Conservation (phyloP, 92 coral and sea anemone genomes). For the Zoanthus sansibaricus region DNA sequence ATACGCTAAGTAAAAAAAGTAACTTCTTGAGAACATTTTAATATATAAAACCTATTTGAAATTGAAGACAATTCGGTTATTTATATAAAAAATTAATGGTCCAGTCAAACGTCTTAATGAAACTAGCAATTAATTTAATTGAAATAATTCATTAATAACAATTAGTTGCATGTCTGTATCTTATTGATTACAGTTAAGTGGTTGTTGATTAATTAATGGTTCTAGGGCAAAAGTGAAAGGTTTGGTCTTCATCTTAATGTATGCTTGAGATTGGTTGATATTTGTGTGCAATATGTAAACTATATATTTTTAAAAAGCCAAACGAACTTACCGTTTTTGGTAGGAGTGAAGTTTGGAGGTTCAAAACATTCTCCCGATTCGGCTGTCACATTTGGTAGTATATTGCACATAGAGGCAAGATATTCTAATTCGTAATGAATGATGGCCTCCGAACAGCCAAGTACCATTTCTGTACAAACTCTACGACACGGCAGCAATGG, state of each 20-base stretch:
- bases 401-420: constrained; percentile 14
- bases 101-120: too few species aligned
- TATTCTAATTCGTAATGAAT: background rate
- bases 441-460: constrained; percentile 22
- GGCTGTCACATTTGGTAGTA: constrained; percentile 17
- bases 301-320: background rate
- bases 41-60: too few species aligned
- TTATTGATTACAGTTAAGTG: background rate
- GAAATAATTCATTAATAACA: background rate
- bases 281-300: background rate
- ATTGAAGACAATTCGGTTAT: too few species aligned
- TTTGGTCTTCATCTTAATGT: background rate
- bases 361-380: constrained; percentile 32
- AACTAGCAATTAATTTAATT: too few species aligned
- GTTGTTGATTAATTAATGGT: background rate
- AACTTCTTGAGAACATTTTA: too few species aligned
- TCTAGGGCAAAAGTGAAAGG: background rate
- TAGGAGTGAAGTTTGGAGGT: background rate
- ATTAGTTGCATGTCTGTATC: background rate
- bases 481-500: constrained; percentile 30
- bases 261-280: background rate
- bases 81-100: too few species aligned
- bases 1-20: too few species aligned
- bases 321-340: background rate
- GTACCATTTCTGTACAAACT: constrained; percentile 35